Conservation (phyloP, 2,113 vertebrate genomes). For the Nerophis lumbriciformis region DNA sequence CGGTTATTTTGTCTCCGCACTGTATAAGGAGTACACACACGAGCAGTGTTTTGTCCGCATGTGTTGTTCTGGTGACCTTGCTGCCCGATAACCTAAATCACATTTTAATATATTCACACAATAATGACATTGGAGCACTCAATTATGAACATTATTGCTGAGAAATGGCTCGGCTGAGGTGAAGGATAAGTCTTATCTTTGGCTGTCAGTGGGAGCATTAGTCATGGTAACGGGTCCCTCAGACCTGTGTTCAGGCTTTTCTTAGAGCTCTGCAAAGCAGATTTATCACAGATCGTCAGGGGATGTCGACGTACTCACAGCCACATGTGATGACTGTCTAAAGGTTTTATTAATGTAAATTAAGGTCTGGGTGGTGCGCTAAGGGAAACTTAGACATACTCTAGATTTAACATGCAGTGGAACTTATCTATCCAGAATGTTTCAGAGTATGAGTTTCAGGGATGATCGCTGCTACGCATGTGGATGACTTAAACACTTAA, state of each 20-base stretch:
- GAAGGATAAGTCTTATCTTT: constrained; percentile 98
- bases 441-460: background rate
- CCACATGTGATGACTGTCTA: constrained; percentile 53
- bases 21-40: constrained; percentile 1
- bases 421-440: background rate
- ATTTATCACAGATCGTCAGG: constrained; percentile 89
- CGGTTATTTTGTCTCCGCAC: constrained; percentile 28
- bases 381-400: too few species aligned
- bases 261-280: constrained; percentile 94
- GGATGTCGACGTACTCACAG: constrained; percentile 50
- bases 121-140: constrained; percentile 91
- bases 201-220: constrained; percentile 95
- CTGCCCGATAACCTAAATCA: constrained; percentile 68
- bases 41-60: constrained; percentile 24
- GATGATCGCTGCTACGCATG: too few species aligned
- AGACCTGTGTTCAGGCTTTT: constrained; percentile 89
- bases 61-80: constrained; percentile 52
- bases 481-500: too few species aligned
- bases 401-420: too few species aligned
- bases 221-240: constrained; percentile 91
- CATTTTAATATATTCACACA: constrained; percentile 80
- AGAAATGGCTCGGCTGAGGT: constrained; percentile 91
- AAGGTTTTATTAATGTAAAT: constrained; percentile 42
- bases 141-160: constrained; percentile 98
- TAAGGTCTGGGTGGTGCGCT: constrained; percentile 20